Base-by-base conservation (phyloP, 2,888 invertebrate species). In the Flexamia atlantica region DNA sequence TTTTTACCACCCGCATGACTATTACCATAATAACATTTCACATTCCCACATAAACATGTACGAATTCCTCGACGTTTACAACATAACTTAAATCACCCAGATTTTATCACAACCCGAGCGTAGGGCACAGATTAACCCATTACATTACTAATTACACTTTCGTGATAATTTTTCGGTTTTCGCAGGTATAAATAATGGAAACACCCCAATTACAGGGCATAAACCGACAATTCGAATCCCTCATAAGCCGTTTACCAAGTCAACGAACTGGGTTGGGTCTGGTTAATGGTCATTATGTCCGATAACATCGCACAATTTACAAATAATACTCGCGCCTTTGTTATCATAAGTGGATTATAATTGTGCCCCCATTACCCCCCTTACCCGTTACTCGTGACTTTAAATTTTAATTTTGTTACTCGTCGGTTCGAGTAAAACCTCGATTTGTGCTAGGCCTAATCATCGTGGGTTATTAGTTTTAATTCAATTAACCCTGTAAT, bases 331-430 rank as follows among this genome's bases (percentile, higher is more conserved):
- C 72, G 42, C 40, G 42, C 40, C 74, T 17, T 76, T 72, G 36
- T 36, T 76, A 76, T 76, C 74, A 76, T 76, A 46, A 76, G 74
- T 76, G 74, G 74, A n/a, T 57, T 57, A 57, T 79, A 79, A 79
- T 79, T 57, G 79, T 74, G 42, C 23, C 1, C 3, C n/a, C 57
- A 17, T 36, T 70, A 23, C 30, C 42, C 40, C 72, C 72, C 42
- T 72, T 72, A 72, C 36, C 42, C 32, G 70, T 1, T 1, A 17
- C 28, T 30, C 20, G 20, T 12, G 64, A 20, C 64, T 64, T 57
- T 64, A 28, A 64, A 28, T 64, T 28, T 64, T 23, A 5, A 53
- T 53, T 53, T 53, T 53, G 53, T 46, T 46, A 12, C 46, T 23
- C 7, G 57, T 3, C 20, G 2, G 57, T 57, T 57, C 7, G 53